These are phyloP conservation scores for Falco biarmicus DNA, from an alignment of 2,797 vertebrate species.

Conservation along the genomic window DNA sequence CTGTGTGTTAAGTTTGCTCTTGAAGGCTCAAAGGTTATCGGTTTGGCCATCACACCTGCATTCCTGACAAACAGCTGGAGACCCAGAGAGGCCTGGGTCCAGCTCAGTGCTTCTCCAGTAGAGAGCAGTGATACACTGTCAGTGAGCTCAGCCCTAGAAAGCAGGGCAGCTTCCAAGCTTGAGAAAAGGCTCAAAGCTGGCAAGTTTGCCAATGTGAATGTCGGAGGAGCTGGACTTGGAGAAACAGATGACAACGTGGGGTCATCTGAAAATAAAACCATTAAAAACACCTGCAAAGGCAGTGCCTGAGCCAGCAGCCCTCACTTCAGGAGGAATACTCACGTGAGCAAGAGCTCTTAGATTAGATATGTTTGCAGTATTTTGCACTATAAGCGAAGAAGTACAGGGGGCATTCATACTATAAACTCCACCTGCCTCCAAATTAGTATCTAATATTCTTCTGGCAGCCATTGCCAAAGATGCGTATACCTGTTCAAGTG, in stretches of 20 bases:
- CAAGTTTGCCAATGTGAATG: constrained; percentile 24
- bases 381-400: neutral
- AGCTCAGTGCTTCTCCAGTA: constrained; percentile 80
- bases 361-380: neutral
- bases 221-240: neutral
- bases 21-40: constrained; percentile 42
- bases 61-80: constrained; percentile 56
- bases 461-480: neutral
- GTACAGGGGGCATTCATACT: neutral
- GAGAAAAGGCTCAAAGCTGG: constrained; percentile 48
- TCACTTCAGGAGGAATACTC: neutral
- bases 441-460: neutral
- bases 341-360: neutral
- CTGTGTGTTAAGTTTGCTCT: neutral
- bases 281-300: neutral
- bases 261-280: neutral
- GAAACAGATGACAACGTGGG: neutral
- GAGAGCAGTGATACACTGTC: constrained; percentile 82
- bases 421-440: neutral
- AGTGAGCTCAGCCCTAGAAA: constrained; percentile 67
- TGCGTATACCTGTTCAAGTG: neutral
- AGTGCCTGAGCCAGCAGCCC: neutral
- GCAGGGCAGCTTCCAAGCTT: constrained; percentile 45
- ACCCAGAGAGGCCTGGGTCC: constrained; percentile 27
- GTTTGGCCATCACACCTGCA: constrained; percentile 67